A percentile compares a stretch with the other conserved stretches of the same genome.
Conservation (phyloP, 2,797 vertebrate genomes). For the Amazonetta brasiliensis region DNA sequence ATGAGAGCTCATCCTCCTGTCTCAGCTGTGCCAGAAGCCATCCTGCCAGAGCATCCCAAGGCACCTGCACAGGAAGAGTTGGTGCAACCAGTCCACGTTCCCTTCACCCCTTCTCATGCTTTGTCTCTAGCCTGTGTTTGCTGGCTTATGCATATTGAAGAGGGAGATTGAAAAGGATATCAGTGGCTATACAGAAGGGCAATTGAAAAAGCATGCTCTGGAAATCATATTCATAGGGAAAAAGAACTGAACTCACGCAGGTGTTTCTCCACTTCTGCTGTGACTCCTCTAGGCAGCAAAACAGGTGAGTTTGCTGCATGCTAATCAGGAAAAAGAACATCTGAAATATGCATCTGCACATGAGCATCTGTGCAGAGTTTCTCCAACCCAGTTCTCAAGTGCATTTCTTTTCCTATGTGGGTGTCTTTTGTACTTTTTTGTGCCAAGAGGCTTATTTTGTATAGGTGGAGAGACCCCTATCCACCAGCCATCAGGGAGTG, state of each 20-base stretch:
- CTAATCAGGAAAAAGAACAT: slow-evolving; percentile 62
- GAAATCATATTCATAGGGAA: slow-evolving; percentile 25
- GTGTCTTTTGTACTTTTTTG: slow-evolving; percentile 49
- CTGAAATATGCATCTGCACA: slow-evolving; percentile 75
- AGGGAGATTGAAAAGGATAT: not conserved
- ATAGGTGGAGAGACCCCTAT: slow-evolving; percentile 62
- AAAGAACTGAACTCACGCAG: slow-evolving; percentile 41
- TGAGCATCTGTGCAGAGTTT: slow-evolving; percentile 69
- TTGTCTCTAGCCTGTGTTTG: not conserved
- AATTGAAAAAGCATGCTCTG: not conserved
- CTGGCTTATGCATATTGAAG: not conserved
- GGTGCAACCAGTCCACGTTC: not conserved
- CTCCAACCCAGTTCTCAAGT: slow-evolving; percentile 59
- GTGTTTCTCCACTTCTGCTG: slow-evolving; percentile 49
- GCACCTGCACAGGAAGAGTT: not conserved
- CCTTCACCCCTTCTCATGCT: not conserved
- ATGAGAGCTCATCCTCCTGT: not conserved
- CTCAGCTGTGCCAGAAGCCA: not conserved
- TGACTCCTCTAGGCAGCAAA: slow-evolving; percentile 61
- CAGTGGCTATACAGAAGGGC: not conserved
- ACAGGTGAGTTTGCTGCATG: slow-evolving; percentile 70
- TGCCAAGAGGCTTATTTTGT: slow-evolving; percentile 48
- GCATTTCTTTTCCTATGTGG: slow-evolving; percentile 25
- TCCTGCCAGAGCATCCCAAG: not conserved
- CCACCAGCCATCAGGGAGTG: slow-evolving; percentile 57